Percentiles rank a stretch among this genome's conserved stretches.
phyloP scores from a whole-genome alignment of 2,888 invertebrate species.

The Bugulina stolonifera region DNA sequence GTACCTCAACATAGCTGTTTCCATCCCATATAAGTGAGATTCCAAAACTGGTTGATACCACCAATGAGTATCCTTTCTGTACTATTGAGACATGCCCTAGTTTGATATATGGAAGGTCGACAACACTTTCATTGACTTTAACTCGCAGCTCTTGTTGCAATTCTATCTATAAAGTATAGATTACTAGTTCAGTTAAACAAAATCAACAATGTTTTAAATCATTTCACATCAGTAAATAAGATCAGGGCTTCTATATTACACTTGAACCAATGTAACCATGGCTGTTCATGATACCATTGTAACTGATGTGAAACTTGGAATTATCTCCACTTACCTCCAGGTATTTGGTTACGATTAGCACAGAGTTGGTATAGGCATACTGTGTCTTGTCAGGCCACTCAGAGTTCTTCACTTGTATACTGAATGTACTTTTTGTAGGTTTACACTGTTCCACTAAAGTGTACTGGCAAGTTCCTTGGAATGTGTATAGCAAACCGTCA shows the following conservation, averaged over 20 bases:
- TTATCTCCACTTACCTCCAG: conserved; percentile 1
- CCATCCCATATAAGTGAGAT: conserved; percentile 87
- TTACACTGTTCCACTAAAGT: conserved; percentile 77
- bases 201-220: no score
- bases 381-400: conserved; percentile 18
- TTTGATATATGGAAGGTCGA: conserved; percentile 63
- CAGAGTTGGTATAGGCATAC: conserved; percentile 12
- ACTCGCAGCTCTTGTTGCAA: conserved; percentile 78
- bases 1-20: conserved; percentile 78
- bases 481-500: conserved; percentile 86
- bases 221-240: no score
- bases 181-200: no score
- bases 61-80: conserved; percentile 56
- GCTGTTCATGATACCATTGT: no score
- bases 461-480: conserved; percentile 75
- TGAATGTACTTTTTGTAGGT: conserved; percentile 67
- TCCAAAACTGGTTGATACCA: conserved; percentile 57
- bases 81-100: conserved; percentile 54
- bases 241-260: no score
- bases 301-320: no score
- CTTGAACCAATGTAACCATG: no score
- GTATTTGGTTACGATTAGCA: conserved; percentile 1
- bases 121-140: conserved; percentile 72
- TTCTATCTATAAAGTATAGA: background rate
- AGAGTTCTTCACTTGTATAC: conserved; percentile 63